A percentile compares a stretch with the other conserved stretches of the same genome.
Conservation (phyloP, 2,888 invertebrate species). For the Lysandra bellargus region DNA sequence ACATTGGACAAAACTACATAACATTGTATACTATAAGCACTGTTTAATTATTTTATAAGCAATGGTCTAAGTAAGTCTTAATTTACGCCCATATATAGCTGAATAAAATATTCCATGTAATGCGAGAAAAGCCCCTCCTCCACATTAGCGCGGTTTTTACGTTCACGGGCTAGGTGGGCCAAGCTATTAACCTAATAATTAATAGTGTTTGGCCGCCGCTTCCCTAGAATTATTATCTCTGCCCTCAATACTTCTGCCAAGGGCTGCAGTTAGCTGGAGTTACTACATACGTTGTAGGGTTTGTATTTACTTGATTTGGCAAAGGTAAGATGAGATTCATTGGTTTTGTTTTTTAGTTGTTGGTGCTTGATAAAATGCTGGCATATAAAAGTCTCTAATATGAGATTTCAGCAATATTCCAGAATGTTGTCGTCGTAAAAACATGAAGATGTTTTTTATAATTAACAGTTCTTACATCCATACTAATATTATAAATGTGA, state of each 20-base stretch:
- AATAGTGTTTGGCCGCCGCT: neutral
- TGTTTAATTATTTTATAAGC: neutral
- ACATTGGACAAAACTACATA: too few relatives aligned
- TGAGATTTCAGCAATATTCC: too few relatives aligned
- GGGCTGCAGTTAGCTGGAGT: neutral
- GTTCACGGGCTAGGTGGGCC: constrained; percentile 5
- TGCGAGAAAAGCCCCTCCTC: neutral
- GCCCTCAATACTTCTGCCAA: constrained; percentile 4
- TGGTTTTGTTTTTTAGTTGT: too few relatives aligned
- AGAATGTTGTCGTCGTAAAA: too few relatives aligned
- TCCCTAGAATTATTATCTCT: neutral
- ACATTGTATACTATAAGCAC: too few relatives aligned
- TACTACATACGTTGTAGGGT: neutral
- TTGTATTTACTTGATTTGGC: neutral
- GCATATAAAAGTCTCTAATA: too few relatives aligned
- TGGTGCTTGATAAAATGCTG: too few relatives aligned
- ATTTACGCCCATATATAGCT: neutral
- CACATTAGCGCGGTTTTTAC: constrained; percentile 1
- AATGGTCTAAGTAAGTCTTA: neutral
- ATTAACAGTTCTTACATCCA: too few relatives aligned
- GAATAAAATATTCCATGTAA: neutral
- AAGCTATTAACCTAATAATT: constrained; percentile 20
- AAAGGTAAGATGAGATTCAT: too few relatives aligned
- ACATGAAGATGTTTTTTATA: too few relatives aligned
- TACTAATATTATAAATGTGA: too few relatives aligned